Evolutionary conservation across 2,113 vertebrate species (phyloP).

Genomic region (Conger conger): DNA sequence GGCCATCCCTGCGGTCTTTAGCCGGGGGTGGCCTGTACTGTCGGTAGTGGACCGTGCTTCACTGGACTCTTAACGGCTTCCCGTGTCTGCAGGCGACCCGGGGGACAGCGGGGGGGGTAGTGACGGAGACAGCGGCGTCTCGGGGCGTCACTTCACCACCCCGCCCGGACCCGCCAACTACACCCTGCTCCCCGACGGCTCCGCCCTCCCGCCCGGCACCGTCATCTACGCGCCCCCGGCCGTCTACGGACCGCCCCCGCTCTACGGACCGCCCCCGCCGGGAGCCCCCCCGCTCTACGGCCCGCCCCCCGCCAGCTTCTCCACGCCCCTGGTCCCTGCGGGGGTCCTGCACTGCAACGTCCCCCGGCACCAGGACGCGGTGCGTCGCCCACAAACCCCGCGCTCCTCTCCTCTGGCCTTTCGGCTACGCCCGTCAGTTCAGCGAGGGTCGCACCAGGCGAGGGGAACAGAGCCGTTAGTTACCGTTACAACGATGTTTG

Average conservation of each 20-base stretch:
- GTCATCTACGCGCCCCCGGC: slow-evolving; percentile 66
- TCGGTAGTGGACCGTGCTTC: not conserved
- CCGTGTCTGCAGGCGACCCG: slow-evolving; percentile 45
- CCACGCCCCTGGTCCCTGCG: slow-evolving; percentile 65
- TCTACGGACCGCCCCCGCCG: slow-evolving; percentile 68
- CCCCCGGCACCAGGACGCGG: slow-evolving; percentile 73
- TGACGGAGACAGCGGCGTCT: slow-evolving; percentile 41
- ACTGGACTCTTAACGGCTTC: not conserved
- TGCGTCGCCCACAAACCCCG: slow-evolving; percentile 47
- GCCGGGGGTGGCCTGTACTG: not conserved
- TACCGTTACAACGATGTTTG: no score
- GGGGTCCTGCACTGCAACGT: slow-evolving; percentile 78
- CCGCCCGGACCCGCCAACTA: slow-evolving; percentile 68
- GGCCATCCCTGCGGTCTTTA: not conserved
- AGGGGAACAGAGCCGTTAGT: not conserved
- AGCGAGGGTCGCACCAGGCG: not conserved
- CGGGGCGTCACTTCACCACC: slow-evolving; percentile 56
- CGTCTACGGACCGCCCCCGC: slow-evolving; percentile 51
- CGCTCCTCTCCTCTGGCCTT: not conserved
- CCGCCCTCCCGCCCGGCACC: slow-evolving; percentile 66
- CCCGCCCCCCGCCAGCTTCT: slow-evolving; percentile 63
- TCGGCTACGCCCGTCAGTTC: not conserved
- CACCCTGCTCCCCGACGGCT: slow-evolving; percentile 70
- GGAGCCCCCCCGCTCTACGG: slow-evolving; percentile 66
- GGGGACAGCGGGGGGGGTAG: slow-evolving; percentile 61